Base-by-base conservation (phyloP, 2,113 vertebrate genomes). In the Trinectes maculatus region DNA sequence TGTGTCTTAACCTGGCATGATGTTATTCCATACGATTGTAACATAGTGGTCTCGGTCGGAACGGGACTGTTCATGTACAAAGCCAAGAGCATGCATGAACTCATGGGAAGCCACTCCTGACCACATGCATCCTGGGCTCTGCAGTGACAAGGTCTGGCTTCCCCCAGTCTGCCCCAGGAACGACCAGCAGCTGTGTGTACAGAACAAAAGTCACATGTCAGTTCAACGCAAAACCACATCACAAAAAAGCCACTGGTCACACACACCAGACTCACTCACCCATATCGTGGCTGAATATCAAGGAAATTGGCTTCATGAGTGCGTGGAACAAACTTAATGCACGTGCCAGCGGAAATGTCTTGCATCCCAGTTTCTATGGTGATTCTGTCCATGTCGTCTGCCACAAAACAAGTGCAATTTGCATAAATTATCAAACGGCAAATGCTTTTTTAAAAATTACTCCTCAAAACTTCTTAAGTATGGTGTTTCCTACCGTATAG, bases 31-130 rank as follows among this genome's bases (percentile, higher is more conserved):
- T 55, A 93, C 79, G 72, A 96, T 94, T 47, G 90, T 91, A 24
- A 96, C 93, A 0, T 94, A 87, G 19, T 80, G 73, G 71, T 95
- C 94, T 19, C 94, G 86, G 79, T 95, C 95, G 15, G 93, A 95
- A 62, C 94, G 92, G 22, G 93, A 93, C 71, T 95, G 94, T 21
- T 96, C 95, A 0, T 96, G 95, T 8, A 95, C 87, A 49, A 96
- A 95, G 4, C 95, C 95, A 4, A 95, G 89, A 11, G 93, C 93
- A 0, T 96, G 95, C 77, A 94, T 93, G 19, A 95, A 77, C 49
- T 95, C 94, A 1, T 95, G 95, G 4, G 94, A 86, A 21, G 93
- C 94, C 37, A 94, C 79, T 40, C 94, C 95, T 6, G 93, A 93
- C 93, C 90, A 93, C 88, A 93, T 93, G 86, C 95, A 96, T 6